Evolutionary conservation across 92 coral and sea anemone genomes (phyloP), one percentile per base, ranked within the genome.

Genomic region (Isaurus tuberculatus): DNA sequence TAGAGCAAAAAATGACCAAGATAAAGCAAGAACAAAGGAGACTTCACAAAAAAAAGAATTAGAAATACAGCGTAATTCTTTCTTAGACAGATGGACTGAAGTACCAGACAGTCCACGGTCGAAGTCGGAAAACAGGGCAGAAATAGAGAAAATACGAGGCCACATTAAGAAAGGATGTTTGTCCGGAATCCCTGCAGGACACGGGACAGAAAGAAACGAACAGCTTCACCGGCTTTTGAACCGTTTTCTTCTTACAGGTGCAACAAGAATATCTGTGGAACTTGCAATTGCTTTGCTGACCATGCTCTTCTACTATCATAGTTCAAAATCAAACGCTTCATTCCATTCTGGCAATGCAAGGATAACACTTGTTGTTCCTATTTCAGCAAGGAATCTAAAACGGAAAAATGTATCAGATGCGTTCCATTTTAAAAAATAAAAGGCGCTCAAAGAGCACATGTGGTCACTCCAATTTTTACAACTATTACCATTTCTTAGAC

Each of bases 161-260:
- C 89, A 86, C 63, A 68, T 85, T 22, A 26, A 44, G 79, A 78
- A 65, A 49, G 84, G 84, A 31, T 79, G 84, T 37, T 68, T 86
- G 55, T 78, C 89, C 16, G 89, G 53, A 10, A 67, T 79, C 2
- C 68, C 31, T 15, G 71, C 84, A 15, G 85, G 72, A 25, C 65
- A 74, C 46, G 85, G 85, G 49, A 86, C 80, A 0, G 85, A 77
- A 31, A 3, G 80, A n/a, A 86, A 86, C 31, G 85, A 86, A 60
- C 46, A 84, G 15, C 80, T 86, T n/a, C 85, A 69, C 58, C 46
- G 28, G 16, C 44, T 51, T 30, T 53, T 86, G 53, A 86, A 86
- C 84, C 79, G 80, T 28, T 79, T 73, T 1, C 28, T 86, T n/a
- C 65, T 79, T 44, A 32, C 72, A 11, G 89, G 89, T 1, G 89